These are phyloP conservation scores for Prionailurus viverrinus DNA, from an alignment of 2,113 vertebrate species.

Conservation along the genomic window DNA sequence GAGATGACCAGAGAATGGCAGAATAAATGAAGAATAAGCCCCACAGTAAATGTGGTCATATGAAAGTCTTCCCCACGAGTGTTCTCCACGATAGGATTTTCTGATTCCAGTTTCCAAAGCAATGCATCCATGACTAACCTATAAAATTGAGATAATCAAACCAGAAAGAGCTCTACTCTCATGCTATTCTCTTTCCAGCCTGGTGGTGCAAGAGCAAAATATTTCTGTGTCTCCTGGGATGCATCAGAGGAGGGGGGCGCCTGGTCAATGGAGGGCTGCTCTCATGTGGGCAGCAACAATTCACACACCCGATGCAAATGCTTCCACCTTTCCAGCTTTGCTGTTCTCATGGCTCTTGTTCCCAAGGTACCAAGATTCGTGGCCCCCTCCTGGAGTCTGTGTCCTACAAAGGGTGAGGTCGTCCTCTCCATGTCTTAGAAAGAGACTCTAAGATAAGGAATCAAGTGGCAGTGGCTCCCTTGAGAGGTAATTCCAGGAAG, in stretches of 20 bases:
- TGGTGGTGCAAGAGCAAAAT: accelerated
- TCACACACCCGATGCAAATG: constrained; percentile 88
- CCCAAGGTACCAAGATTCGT: constrained; percentile 65
- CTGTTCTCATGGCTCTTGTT: constrained; percentile 86
- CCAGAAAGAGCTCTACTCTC: neutral
- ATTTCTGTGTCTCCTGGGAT: constrained; percentile 87
- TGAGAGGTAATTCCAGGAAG: neutral
- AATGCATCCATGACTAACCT: neutral
- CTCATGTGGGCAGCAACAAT: neutral
- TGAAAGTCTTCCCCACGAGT: neutral
- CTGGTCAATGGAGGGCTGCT: constrained; percentile 87
- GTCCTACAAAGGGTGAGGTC: neutral
- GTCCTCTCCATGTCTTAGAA: neutral
- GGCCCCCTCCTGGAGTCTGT: neutral
- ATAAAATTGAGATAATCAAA: neutral
- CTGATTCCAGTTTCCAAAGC: neutral
- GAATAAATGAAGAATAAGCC: neutral
- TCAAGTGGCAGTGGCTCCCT: neutral
- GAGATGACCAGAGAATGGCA: neutral
- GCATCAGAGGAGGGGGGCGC: neutral
- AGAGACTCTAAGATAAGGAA: neutral
- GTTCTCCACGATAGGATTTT: neutral
- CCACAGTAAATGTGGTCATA: accelerated
- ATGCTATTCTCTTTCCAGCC: constrained; percentile 57
- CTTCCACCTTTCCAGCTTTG: constrained; percentile 91